phyloP scores from a whole-genome alignment of 2,797 vertebrate species.

The Acrocephalus scirpaceus region DNA sequence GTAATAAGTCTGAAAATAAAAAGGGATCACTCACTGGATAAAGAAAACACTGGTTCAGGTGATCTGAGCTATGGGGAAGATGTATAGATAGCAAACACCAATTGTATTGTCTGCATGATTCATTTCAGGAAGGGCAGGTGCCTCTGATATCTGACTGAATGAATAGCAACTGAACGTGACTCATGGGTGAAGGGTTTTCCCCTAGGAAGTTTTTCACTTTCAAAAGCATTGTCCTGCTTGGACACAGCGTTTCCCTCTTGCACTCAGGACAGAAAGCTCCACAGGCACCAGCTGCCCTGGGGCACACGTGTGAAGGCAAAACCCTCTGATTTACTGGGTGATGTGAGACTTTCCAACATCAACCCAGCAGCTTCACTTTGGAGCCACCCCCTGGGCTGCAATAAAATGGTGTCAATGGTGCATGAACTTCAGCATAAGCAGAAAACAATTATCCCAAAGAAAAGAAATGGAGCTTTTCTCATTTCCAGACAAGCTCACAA shows the following conservation, averaged over 20 bases:
- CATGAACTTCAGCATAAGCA: neutral
- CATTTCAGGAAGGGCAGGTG: neutral
- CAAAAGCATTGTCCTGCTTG: neutral
- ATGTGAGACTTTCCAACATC: neutral
- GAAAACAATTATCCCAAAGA: neutral
- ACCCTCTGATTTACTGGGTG: neutral
- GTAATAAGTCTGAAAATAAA: slow-evolving; percentile 29
- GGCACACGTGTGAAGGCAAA: neutral
- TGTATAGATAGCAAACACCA: fast-evolving
- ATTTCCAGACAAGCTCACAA: neutral
- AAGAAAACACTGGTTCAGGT: neutral
- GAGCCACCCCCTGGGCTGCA: neutral
- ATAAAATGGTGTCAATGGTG: neutral
- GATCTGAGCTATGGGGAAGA: neutral
- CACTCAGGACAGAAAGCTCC: neutral
- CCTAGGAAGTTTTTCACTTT: neutral
- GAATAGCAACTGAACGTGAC: neutral
- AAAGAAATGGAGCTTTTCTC: neutral
- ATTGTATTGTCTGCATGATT: neutral
- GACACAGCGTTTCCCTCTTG: neutral
- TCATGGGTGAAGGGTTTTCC: neutral
- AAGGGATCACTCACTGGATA: neutral
- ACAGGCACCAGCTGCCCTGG: neutral
- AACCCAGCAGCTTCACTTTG: neutral
- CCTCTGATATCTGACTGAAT: neutral